Base-by-base conservation (phyloP, 2,113 vertebrate species). In the Mus spicilegus region DNA sequence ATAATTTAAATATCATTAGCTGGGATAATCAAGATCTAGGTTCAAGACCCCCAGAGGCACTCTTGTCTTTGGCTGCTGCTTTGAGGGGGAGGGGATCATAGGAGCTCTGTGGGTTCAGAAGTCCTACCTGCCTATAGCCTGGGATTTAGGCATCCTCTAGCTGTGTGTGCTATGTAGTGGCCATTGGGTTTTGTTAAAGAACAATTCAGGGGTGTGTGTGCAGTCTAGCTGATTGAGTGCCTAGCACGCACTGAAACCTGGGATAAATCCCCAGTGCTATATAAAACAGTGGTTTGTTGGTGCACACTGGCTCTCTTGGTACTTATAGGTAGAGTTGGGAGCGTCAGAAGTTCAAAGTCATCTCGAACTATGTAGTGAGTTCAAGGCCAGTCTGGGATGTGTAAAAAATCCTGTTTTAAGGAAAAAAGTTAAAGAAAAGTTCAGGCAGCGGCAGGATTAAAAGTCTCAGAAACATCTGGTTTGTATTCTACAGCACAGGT, bases 1-100 rank as follows among this genome's bases (percentile, higher is more conserved):
- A 97, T 97, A 97, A 97, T 97, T 98, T 96, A 92, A 97, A 97
- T 97, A 96, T 96, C 90, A 97, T 97, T 97, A 97, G 67, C 95
- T 96, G 49, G 19, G 54, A 81, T 51, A 90, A 77, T 95, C 81
- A 90, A 93, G 88, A 92, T 93, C 86, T 93, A 89, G 96, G 97
- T 97, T 96, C 95, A 95, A 95, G 95, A 69, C 91, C 89, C 51
- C 75, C 61, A 89, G 75, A 94, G 36, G 76, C 17, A 63, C 51
- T 24, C 30, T 8, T 0, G 17, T 95, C 36, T 75, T 90, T 56
- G 58, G n/a, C 73, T 75, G 28, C 56, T 42, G 67, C 46, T 81
- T 65, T 70, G 7, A 20, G 61, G 19, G 16, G 61, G 3, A 28
- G n/a, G 70, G 42, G 26, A 61, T 87, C 72, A 30, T 54, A 56